Conservation (phyloP, 2,888 invertebrate genomes). For the Acleris laterana region DNA sequence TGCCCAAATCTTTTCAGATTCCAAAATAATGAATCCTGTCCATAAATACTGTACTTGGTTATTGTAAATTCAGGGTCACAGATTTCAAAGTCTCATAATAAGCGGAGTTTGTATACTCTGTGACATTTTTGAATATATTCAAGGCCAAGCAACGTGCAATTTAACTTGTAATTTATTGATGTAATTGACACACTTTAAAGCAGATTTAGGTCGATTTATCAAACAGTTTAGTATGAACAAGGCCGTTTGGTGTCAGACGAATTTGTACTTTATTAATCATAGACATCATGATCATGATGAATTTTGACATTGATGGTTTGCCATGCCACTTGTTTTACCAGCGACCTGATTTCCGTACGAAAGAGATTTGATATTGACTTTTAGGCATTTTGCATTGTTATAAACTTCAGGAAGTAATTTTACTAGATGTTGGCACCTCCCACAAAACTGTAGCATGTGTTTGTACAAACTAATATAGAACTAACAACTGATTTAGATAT, state of each 20-base stretch:
- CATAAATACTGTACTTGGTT: not conserved
- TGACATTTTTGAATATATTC: conserved; percentile 5
- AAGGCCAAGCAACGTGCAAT: conserved; percentile 1
- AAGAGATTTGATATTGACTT: too few relatives aligned
- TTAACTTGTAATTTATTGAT: conserved; percentile 6
- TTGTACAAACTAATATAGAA: too few relatives aligned
- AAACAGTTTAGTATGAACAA: not conserved
- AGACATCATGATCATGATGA: too few relatives aligned
- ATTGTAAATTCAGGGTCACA: conserved; percentile 6
- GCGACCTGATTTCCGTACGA: too few relatives aligned
- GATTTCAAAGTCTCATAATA: not conserved
- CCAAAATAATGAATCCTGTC: not conserved
- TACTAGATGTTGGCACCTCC: too few relatives aligned
- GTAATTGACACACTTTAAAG: conserved; percentile 21
- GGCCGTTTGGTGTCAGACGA: not conserved
- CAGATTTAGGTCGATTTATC: conserved; percentile 2
- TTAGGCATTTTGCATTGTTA: too few relatives aligned
- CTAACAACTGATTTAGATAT: too few relatives aligned
- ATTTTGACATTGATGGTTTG: not conserved
- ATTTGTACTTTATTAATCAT: not conserved
- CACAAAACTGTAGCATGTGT: too few relatives aligned
- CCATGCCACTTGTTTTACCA: too few relatives aligned
- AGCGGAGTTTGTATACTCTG: not conserved
- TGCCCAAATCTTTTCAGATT: conserved; percentile 14
- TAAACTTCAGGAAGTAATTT: too few relatives aligned